Evolutionary conservation across 2,797 vertebrate genomes (phyloP), one percentile per base, ranked within the genome.

Genomic region (Melanotaenia pygmaea): DNA sequence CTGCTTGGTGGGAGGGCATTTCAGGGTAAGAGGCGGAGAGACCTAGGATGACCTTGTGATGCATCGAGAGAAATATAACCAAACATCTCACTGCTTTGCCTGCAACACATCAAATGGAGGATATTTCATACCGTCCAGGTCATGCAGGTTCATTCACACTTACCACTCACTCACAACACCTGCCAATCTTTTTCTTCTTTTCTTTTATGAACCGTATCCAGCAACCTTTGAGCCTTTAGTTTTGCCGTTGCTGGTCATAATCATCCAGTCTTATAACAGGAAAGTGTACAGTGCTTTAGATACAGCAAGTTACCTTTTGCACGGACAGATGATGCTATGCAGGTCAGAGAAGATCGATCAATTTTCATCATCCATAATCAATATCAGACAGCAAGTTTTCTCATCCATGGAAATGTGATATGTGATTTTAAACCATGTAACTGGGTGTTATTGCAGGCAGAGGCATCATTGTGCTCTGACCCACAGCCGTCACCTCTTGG

Each of bases 341-440:
- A 76, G 67, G 34, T 43, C 59, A 60, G 63, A 79, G 64, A 18
- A 58, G 53, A 74, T 53, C 62, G 24, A 86, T 88, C 79, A 70
- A 85, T 90, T 75, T 53, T 11, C 76, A 88, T 85, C 84, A 86
- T 76, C 72, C 47, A 65, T 76, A 86, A 91, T 93, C 90, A 81
- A 91, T 93, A 83, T 34, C 12, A 66, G 70, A 51, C 45, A 58
- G 35, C 13, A 57, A 5, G 58, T 69, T 74, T 67, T 51, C 79
- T 85, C 84, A 76, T 66, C 64, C 75, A 63, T 85, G 65, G 78
- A 74, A 82, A 86, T 62, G 57, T 10, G 32, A 75, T 50, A 63
- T 26, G 30, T 28, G 58, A 40, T 74, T 74, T 77, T 73, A 57
- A 62, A 50, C 64, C 4, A 18, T 70, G 38, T 59, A 65, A 16